Base-by-base conservation (phyloP, 2,113 vertebrate species). In the Amblyopsis rosae region DNA sequence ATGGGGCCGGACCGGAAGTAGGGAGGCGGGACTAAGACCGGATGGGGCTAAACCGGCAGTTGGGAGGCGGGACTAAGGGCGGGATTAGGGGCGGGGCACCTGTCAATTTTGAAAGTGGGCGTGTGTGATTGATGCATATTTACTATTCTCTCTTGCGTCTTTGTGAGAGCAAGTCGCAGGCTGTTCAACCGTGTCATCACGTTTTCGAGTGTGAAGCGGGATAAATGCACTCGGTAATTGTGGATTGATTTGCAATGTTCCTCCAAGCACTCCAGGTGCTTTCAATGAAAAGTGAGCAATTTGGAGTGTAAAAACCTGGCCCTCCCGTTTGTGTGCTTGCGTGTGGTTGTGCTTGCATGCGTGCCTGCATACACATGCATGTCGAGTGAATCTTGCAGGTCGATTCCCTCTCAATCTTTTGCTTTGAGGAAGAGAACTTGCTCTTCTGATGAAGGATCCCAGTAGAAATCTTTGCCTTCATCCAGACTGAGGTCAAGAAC, bases 161-260 rank as follows among this genome's bases (percentile, higher is more conserved):
- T 41, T 41, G 35, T 8, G 35, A 41, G 5, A 41, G 0, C 35
- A 41, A 41, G 35, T 5, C 35, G 35, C 35, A 6, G 35, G 35
- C 6, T 41, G 35, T 41, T 41, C 35, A 41, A 41, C 35, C 35
- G 35, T 41, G 35, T 7, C 35, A 41, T 41, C 35, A 41, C 48
- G 70, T 72, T 73, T 85, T 77, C 67, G n/a, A 54, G n/a, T 15
- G 51, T 54, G n/a, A n/a, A 62, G 56, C 49, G 10, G 64, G 77
- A 65, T 47, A 80, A 82, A 77, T 6, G 8, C 64, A 75, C 65
- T 69, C 41, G 57, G 65, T 85, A 80, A 87, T 75, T 77, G 76
- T 71, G 67, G 70, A 86, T 72, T 77, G 84, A 85, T 83, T 1
- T 33, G 46, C 19, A 17, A 55, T 57, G 80, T 73, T 82, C 12